A percentile compares a stretch with the other conserved stretches of the same genome.
Conservation (phyloP, 2,888 invertebrate species). For the Epinotia brunnichana region DNA sequence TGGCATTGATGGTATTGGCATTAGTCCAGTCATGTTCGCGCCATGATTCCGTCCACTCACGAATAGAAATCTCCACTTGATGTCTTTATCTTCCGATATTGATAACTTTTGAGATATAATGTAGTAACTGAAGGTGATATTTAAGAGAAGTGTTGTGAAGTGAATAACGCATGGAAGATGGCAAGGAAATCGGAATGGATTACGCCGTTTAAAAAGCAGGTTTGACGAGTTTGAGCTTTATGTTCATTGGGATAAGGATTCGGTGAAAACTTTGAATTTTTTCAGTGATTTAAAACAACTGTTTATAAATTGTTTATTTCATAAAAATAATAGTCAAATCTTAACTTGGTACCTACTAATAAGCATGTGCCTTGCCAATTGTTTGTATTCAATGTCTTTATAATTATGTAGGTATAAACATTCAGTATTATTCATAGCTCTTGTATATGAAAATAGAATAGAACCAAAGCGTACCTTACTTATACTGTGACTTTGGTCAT, state of each 20-base stretch:
- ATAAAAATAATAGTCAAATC: background rate
- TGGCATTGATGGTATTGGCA: slow-evolving; percentile 4
- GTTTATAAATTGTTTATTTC: background rate
- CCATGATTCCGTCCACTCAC: background rate
- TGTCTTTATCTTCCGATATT: slow-evolving; percentile 19
- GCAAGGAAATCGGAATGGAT: slow-evolving; percentile 19
- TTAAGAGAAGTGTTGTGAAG: background rate
- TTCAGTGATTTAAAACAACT: too few relatives aligned
- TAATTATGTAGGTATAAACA: too few relatives aligned
- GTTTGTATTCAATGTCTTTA: too few relatives aligned
- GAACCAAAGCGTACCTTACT: too few relatives aligned
- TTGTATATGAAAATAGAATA: too few relatives aligned
- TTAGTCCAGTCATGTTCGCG: slow-evolving; percentile 1
- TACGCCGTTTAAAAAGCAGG: slow-evolving; percentile 39
- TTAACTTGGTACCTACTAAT: too few relatives aligned
- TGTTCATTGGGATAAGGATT: background rate
- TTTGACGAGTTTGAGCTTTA: background rate
- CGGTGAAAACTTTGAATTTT: too few relatives aligned
- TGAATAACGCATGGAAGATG: slow-evolving; percentile 1
- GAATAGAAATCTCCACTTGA: slow-evolving; percentile 12
- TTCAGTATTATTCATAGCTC: too few relatives aligned
- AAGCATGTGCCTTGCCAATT: too few relatives aligned
- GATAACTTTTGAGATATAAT: slow-evolving; percentile 32
- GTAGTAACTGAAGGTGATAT: slow-evolving; percentile 14
- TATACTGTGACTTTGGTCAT: too few relatives aligned